Evolutionary conservation across 64 coral and sea anemone genomes (phyloP), one percentile per base, ranked within the genome.

Genomic region (Acropora yongei): DNA sequence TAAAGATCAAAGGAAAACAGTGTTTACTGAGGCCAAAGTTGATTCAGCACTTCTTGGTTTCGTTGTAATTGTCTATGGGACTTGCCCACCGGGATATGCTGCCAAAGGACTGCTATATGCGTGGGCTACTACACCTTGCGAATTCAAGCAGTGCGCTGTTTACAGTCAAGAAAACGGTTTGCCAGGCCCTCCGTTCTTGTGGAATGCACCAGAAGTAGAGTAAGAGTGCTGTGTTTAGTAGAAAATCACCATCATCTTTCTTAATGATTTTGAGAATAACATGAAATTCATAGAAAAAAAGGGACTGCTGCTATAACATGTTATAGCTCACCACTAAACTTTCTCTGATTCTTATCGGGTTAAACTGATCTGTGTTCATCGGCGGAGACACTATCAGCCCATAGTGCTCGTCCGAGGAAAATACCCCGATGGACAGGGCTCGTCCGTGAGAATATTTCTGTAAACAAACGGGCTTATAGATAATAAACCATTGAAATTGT

Each of bases 121-220:
- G 44, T 99, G 97, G 97, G 48, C 85, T 17, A 72, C 88, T 66
- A 74, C 88, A 47, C 97, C 97, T 60, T 99, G 97, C 88, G 63
- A 86, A 18, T 96, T 96, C 76, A 96, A 96, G 74, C 79, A 84
- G 61, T 99, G 97, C 68, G 94, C 97, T 74, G 89, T 99, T n/a
- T 99, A 99, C 79, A 96, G 94, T 13, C 94, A 94, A 39, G 92
- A 84, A 9, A 93, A 94, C 77, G 89, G 80, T 12, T 78, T 97
- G 13, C 95, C 95, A 49, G 72, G 83, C 75, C 88, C 82, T 66
- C 95, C 95, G 8, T 97, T 91, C 87, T 60, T 88, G 42, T 94
- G 93, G 68, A 88, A 91, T 86, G 92, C 83, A 57, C 88, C 92
- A 10, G 93, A 94, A 10, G 87, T 88, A 51, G 51, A 83, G 50